phyloP scores from a whole-genome alignment of 2,888 invertebrate genomes.

The Linyphia triangularis region DNA sequence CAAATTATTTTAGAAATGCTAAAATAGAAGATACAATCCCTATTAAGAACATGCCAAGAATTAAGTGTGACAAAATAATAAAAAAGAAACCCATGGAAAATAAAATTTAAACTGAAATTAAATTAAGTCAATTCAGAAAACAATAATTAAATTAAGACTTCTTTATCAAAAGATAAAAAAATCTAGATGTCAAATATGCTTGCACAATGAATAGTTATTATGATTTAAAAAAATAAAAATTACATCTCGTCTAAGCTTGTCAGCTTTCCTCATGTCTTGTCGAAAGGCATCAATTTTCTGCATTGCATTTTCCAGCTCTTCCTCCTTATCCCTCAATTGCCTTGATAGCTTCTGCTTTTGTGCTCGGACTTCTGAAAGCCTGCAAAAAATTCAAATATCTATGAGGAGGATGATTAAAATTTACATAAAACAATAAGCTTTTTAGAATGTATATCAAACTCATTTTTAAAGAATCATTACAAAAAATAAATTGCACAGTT shows the following conservation, averaged over 20 bases:
- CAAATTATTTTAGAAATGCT: too few relatives aligned
- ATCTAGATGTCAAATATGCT: background rate
- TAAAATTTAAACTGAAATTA: background rate
- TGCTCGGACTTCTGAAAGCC: conserved; percentile 91
- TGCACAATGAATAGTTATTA: too few relatives aligned
- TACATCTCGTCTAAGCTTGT: conserved; percentile 90
- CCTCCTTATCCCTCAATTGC: conserved; percentile 96
- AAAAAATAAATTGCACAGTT: background rate
- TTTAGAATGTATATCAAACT: too few relatives aligned
- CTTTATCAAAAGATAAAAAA: background rate
- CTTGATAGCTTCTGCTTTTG: conserved; percentile 96
- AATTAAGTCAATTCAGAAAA: background rate
- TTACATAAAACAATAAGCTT: too few relatives aligned
- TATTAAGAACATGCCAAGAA: too few relatives aligned
- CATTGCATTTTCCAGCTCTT: conserved; percentile 96
- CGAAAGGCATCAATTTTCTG: conserved; percentile 94
- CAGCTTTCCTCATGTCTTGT: conserved; percentile 92
- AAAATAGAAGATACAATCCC: too few relatives aligned
- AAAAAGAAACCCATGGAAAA: background rate
- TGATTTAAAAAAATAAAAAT: background rate
- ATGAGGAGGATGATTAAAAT: too few relatives aligned
- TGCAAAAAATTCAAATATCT: conserved; percentile 78
- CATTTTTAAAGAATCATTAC: too few relatives aligned
- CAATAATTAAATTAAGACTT: background rate
- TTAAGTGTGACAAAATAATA: too few relatives aligned